Evolutionary conservation across 1,140 invertebrate species (phyloP).

Genomic region (Mya arenaria): DNA sequence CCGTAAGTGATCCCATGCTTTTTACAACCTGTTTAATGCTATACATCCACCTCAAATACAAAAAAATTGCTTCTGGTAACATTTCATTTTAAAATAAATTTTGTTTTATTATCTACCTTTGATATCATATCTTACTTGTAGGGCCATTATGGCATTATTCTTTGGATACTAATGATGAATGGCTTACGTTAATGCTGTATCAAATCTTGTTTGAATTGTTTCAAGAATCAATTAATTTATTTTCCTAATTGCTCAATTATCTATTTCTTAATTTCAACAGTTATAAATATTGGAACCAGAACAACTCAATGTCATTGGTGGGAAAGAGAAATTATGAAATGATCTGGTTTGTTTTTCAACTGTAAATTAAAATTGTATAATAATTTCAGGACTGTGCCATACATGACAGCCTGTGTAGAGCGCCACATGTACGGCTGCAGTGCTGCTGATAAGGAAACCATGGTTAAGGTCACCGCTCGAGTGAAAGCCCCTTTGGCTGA

Average conservation of each 20-base stretch:
- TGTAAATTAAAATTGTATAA: too few relatives aligned
- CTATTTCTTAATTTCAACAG: background rate
- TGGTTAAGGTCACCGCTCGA: background rate
- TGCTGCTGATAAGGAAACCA: background rate
- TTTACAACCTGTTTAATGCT: background rate
- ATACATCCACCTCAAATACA: background rate
- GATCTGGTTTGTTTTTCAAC: too few relatives aligned
- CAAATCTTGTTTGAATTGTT: too few relatives aligned
- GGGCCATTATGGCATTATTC: too few relatives aligned
- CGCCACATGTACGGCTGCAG: background rate
- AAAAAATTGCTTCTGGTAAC: too few relatives aligned
- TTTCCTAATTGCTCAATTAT: too few relatives aligned
- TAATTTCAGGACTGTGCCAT: constrained; percentile 26
- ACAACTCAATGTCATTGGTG: background rate
- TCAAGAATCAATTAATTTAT: too few relatives aligned
- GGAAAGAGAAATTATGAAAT: background rate
- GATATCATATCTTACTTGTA: too few relatives aligned
- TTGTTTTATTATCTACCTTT: too few relatives aligned
- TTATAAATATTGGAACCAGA: background rate
- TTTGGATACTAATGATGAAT: too few relatives aligned
- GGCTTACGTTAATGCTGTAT: too few relatives aligned
- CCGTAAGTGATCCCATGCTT: constrained; percentile 1
- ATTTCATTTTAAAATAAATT: too few relatives aligned
- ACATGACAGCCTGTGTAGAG: background rate
- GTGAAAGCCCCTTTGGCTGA: constrained; percentile 8